phyloP scores from a whole-genome alignment of 2,888 invertebrate species.

The Saturnia japonica region DNA sequence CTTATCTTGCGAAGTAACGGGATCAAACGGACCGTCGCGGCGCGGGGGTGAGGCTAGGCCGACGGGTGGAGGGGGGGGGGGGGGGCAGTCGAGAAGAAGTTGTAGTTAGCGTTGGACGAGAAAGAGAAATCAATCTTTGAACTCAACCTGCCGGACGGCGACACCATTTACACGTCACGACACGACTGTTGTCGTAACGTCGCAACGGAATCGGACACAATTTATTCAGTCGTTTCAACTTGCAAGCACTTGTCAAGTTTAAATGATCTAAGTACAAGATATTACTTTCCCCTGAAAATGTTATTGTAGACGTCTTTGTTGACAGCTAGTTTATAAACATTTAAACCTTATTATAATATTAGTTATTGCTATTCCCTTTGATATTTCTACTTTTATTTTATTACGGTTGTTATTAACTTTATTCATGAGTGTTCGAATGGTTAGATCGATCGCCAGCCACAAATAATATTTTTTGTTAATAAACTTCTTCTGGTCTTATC shows the following conservation, averaged over 20 bases:
- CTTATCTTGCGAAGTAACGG: slow-evolving; percentile 71
- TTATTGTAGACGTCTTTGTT: neutral
- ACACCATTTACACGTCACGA: slow-evolving; percentile 43
- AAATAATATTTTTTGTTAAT: neutral
- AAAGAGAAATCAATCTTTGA: slow-evolving; percentile 76
- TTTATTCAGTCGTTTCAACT: neutral
- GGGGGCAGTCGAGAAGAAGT: slow-evolving; percentile 40
- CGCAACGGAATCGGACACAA: neutral
- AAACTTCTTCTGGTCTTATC: neutral
- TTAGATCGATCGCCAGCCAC: neutral
- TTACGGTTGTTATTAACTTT: neutral
- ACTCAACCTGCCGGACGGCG: slow-evolving; percentile 53
- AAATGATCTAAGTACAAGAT: neutral
- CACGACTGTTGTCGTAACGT: slow-evolving; percentile 29
- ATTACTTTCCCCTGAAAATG: neutral
- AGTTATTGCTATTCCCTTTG: neutral
- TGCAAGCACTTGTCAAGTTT: too few relatives aligned
- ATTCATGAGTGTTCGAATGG: neutral
- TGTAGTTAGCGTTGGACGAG: slow-evolving; percentile 57
- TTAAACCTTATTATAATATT: neutral
- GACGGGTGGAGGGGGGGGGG: slow-evolving; percentile 25
- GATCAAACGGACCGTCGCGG: slow-evolving; percentile 54
- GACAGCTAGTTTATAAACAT: neutral
- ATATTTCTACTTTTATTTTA: neutral
- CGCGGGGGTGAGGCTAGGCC: slow-evolving; percentile 23